Conservation (phyloP, 2,797 vertebrate genomes). For the Bryconaethiops microstoma region DNA sequence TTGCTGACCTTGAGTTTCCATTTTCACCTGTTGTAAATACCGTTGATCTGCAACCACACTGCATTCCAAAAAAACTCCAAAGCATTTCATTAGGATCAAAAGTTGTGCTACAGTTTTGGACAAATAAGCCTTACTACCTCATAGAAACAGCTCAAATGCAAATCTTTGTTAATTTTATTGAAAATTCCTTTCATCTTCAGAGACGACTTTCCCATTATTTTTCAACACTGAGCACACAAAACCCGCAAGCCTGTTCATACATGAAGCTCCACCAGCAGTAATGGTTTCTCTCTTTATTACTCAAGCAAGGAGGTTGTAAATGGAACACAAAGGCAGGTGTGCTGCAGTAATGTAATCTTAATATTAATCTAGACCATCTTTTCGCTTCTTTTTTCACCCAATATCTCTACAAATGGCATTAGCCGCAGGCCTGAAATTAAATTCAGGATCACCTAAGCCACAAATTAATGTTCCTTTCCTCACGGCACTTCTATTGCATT, state of each 20-base stretch:
- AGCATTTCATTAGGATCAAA: neutral
- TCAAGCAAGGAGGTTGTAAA: neutral
- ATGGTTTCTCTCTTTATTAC: neutral
- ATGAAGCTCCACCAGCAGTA: neutral
- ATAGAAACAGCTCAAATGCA: neutral
- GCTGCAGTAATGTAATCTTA: constrained; percentile 8
- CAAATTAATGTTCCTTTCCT: constrained; percentile 3
- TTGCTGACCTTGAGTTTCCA: no score
- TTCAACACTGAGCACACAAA: neutral
- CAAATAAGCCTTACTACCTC: neutral
- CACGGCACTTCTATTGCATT: neutral
- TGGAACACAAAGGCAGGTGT: constrained; percentile 19
- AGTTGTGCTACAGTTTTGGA: neutral
- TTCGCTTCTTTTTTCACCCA: neutral
- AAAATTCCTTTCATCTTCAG: constrained; percentile 19
- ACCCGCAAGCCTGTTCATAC: neutral
- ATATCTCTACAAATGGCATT: constrained; percentile 3
- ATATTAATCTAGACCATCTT: neutral
- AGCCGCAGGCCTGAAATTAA: neutral
- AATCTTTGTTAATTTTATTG: neutral
- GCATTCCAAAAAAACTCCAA: neutral
- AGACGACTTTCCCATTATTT: neutral
- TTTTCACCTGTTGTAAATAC: neutral
- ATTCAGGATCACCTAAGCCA: constrained; percentile 15
- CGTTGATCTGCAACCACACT: no score